Base-by-base conservation (phyloP, 2,113 vertebrate genomes). In the Lepus americanus region DNA sequence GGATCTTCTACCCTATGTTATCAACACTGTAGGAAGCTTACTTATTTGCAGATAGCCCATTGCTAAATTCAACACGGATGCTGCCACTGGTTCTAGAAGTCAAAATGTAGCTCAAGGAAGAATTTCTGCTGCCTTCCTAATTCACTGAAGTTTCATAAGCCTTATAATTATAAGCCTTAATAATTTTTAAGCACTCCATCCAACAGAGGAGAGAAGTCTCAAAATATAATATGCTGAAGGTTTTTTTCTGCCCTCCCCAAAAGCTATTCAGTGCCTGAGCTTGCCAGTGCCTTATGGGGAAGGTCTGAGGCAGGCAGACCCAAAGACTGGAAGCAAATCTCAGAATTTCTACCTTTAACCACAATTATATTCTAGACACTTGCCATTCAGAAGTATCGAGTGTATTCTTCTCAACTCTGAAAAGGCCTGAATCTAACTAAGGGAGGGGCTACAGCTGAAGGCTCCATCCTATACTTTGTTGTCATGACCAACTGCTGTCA, bases 71-170 rank as follows among this genome's bases (percentile, higher is more conserved):
- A 88, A 66, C 6, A 70, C 36, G 55, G n/a, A 23, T 4, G 22
- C 59, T 23, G 16, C 55, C 76, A 13, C 55, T 89, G 33, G 22
- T 87, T 94, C 53, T 85, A 59, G 19, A 89, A 88, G 74, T 96
- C 82, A 76, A 80, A 49, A 36, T 55, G 7, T 25, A 77, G 17
- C 55, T 87, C 63, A 44, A 55, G 44, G 67, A 53, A 93, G 49
- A 92, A 83, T 55, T 73, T 89, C 29, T 55, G 11, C n/a, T 61
- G 12, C 64, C 49, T 97, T 92, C 44, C 55, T 86, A 89, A 79
- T n/a, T 51, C 33, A 64, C 0, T 44, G 36, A 88, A 20, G 51
- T 89, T 63, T 84, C 55, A 84, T 14, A 59, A 14, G 55, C 55
- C 55, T 59, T 59, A 59, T 59, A 44, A 44, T 44, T 44, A 44